These are phyloP conservation scores for Actinostola sp. DNA, from an alignment of 92 coral and sea anemone species.

Conservation along the genomic window DNA sequence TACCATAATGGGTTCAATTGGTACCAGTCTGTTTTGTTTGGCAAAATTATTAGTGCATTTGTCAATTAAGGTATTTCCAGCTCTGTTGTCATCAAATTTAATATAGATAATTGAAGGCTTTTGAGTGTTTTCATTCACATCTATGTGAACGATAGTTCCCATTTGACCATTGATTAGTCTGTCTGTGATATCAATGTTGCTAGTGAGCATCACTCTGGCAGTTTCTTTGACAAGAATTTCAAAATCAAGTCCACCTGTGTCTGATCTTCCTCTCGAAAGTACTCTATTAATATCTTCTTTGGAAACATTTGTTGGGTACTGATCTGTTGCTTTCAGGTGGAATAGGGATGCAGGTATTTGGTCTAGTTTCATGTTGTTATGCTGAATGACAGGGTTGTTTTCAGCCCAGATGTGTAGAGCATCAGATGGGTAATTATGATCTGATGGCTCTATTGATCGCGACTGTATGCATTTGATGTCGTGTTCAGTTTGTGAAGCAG, in stretches of 20 bases:
- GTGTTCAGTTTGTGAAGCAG: constrained; percentile 60
- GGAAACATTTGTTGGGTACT: constrained; percentile 24
- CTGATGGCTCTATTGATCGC: constrained; percentile 25
- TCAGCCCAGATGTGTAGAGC: constrained; percentile 68
- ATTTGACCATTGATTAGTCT: constrained; percentile 61
- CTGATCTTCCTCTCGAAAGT: constrained; percentile 21
- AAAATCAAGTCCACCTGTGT: constrained; percentile 31
- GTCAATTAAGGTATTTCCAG: constrained; percentile 41
- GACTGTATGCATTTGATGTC: constrained; percentile 57
- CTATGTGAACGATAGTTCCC: constrained; percentile 60
- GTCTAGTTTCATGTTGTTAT: constrained; percentile 20
- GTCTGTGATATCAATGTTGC: constrained; percentile 39
- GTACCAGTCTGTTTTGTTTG: constrained; percentile 61
- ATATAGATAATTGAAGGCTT: constrained; percentile 53
- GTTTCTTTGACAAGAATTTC: not conserved
- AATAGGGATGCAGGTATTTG: constrained; percentile 23
- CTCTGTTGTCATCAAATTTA: constrained; percentile 69
- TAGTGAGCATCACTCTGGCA: constrained; percentile 43
- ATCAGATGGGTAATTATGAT: too few species aligned
- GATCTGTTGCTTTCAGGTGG: constrained; percentile 28
- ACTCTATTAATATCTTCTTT: constrained; percentile 27
- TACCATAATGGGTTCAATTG: constrained; percentile 60
- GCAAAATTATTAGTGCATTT: constrained; percentile 38
- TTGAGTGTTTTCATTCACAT: constrained; percentile 26
- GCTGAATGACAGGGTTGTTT: constrained; percentile 49